phyloP scores from a whole-genome alignment of 1,140 invertebrate genomes.

The Zophobas atratus region DNA sequence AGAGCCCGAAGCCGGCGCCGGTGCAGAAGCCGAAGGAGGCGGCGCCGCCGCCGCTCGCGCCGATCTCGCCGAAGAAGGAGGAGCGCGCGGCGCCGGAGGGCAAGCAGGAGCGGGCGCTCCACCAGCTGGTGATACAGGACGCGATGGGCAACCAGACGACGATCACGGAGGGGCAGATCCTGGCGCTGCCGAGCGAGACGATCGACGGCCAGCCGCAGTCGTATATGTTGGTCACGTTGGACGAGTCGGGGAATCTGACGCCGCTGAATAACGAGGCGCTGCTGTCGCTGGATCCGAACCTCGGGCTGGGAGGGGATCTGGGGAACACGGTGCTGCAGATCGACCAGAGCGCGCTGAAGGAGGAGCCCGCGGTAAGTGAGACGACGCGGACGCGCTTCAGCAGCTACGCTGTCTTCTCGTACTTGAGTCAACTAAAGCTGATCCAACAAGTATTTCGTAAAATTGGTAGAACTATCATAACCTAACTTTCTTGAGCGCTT shows the following conservation, averaged over 20 bases:
- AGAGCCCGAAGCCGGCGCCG: slow-evolving; percentile 20
- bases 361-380: not conserved
- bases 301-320: slow-evolving; percentile 62
- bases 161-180: slow-evolving; percentile 74
- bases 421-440: too few relatives aligned
- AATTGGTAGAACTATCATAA: too few relatives aligned
- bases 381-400: too few relatives aligned
- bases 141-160: slow-evolving; percentile 65
- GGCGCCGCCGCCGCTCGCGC: slow-evolving; percentile 52
- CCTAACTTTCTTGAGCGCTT: too few relatives aligned
- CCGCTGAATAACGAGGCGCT: slow-evolving; percentile 80
- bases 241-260: slow-evolving; percentile 79
- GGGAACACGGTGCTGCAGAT: slow-evolving; percentile 66
- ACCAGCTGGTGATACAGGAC: slow-evolving; percentile 66
- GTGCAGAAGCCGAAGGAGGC: slow-evolving; percentile 52
- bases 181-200: slow-evolving; percentile 78
- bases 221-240: slow-evolving; percentile 75
- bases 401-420: too few relatives aligned
- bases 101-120: slow-evolving; percentile 55
- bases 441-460: too few relatives aligned
- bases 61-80: slow-evolving; percentile 58
- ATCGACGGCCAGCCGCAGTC: slow-evolving; percentile 76
- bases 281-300: slow-evolving; percentile 65
- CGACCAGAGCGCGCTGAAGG: slow-evolving; percentile 57
- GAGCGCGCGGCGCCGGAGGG: slow-evolving; percentile 23